Conservation (phyloP, 1,140 invertebrate genomes). For the Brachionus rotundiformis region DNA sequence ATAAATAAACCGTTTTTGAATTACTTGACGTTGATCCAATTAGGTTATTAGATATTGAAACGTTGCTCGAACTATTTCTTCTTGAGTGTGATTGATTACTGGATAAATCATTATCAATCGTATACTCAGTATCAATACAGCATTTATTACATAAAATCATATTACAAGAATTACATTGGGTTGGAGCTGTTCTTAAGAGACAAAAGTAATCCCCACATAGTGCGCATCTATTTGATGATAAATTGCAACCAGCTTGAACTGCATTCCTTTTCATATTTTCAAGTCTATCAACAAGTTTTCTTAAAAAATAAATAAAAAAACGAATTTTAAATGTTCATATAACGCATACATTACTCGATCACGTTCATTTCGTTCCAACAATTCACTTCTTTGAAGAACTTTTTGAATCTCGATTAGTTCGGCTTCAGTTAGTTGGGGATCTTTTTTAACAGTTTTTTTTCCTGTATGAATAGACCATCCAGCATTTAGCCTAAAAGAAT, state of each 20-base stretch:
- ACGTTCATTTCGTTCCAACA: conserved; percentile 21
- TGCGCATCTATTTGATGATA: conserved; percentile 27
- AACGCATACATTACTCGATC: conserved; percentile 42
- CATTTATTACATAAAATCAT: conserved; percentile 47
- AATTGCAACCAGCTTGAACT: not conserved
- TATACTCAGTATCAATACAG: conserved; percentile 44
- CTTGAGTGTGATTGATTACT: conserved; percentile 19
- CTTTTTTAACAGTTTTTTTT: conserved; percentile 45
- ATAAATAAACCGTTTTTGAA: conserved; percentile 38
- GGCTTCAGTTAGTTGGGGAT: conserved; percentile 16
- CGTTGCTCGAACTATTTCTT: conserved; percentile 31
- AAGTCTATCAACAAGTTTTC: conserved; percentile 31
- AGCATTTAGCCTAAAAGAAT: conserved; percentile 8
- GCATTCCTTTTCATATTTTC: conserved; percentile 51
- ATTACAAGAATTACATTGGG: conserved; percentile 29
- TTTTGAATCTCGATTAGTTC: conserved; percentile 51
- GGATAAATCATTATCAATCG: conserved; percentile 4
- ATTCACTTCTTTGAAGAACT: conserved; percentile 47
- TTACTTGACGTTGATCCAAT: conserved; percentile 2
- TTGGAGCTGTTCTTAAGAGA: conserved; percentile 25
- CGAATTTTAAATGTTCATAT: too few relatives aligned
- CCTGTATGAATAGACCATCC: conserved; percentile 50
- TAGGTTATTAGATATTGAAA: not conserved
- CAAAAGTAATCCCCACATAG: conserved; percentile 47
- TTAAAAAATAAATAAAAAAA: too few relatives aligned